Percentiles rank a stretch among this genome's conserved stretches.
phyloP scores from a whole-genome alignment of 2,113 vertebrate species.

The Phalacrocorax brasilianus region DNA sequence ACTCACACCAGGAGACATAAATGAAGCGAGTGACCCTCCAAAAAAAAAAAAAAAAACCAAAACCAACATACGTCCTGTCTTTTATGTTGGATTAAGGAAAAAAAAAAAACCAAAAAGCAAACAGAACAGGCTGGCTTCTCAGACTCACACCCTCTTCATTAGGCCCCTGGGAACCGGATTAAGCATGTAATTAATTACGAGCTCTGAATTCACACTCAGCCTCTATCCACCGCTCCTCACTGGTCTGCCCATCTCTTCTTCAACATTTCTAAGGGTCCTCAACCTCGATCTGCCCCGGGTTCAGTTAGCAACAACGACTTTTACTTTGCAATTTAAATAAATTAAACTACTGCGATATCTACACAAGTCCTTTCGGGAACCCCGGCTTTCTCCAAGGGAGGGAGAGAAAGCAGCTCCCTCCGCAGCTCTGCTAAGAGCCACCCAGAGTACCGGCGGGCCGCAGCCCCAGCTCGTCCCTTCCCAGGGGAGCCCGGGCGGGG shows the following conservation, averaged over 20 bases:
- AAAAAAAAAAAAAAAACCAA: not conserved
- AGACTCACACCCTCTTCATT: slow-evolving; percentile 4
- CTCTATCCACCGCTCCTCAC: not conserved
- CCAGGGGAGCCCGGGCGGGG: not conserved
- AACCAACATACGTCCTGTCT: not conserved
- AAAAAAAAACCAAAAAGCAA: not conserved
- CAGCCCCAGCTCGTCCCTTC: not conserved
- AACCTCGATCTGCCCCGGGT: not conserved
- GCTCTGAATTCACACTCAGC: not conserved
- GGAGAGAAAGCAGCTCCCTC: not conserved
- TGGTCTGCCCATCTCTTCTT: not conserved
- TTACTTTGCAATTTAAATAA: not conserved
- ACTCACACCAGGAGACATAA: accelerated
- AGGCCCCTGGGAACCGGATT: slow-evolving; percentile 30
- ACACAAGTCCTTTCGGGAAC: not conserved
- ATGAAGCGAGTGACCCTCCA: not conserved
- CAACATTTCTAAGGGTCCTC: not conserved
- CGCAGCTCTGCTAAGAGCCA: not conserved
- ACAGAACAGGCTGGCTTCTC: not conserved
- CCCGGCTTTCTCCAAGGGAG: not conserved
- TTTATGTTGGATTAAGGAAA: not conserved
- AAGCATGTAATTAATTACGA: slow-evolving; percentile 35
- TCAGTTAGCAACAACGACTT: not conserved
- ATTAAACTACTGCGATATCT: not conserved
- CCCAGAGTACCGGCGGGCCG: not conserved